phyloP scores from a whole-genome alignment of 2,113 vertebrate genomes.

The Fregetta grallaria region DNA sequence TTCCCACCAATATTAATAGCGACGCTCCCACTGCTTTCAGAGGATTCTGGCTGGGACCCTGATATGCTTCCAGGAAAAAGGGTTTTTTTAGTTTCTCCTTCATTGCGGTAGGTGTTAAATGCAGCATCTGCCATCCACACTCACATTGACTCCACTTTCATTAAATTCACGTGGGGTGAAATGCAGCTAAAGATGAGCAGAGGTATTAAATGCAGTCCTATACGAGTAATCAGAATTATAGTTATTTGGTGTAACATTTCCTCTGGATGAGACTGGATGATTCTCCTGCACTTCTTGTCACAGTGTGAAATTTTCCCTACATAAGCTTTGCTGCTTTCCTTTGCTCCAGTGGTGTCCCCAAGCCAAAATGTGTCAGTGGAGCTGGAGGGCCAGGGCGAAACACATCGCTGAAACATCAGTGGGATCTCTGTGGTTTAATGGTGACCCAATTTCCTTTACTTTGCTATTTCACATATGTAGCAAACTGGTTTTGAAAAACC shows the following conservation, averaged over 20 bases:
- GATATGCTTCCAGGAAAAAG: neutral
- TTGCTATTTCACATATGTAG: neutral
- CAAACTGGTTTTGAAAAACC: neutral
- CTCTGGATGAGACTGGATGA: neutral
- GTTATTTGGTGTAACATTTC: neutral
- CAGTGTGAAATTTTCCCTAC: accelerated
- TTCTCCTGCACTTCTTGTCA: neutral
- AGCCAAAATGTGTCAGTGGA: accelerated
- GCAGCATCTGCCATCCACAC: neutral
- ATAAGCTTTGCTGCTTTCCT: neutral
- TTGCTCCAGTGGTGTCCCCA: neutral
- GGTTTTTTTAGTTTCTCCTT: neutral
- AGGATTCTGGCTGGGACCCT: neutral
- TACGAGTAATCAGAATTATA: neutral
- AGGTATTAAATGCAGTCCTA: neutral
- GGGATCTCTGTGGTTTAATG: neutral
- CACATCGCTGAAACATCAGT: neutral
- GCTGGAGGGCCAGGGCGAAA: neutral
- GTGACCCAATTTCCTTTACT: neutral
- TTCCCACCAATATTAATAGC: neutral
- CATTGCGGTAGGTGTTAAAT: neutral
- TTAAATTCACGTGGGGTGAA: neutral
- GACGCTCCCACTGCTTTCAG: neutral
- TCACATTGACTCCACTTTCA: neutral
- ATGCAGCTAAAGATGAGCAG: neutral